Conservation (phyloP, 2,113 vertebrate genomes). For the Dicrurus megarhynchus region DNA sequence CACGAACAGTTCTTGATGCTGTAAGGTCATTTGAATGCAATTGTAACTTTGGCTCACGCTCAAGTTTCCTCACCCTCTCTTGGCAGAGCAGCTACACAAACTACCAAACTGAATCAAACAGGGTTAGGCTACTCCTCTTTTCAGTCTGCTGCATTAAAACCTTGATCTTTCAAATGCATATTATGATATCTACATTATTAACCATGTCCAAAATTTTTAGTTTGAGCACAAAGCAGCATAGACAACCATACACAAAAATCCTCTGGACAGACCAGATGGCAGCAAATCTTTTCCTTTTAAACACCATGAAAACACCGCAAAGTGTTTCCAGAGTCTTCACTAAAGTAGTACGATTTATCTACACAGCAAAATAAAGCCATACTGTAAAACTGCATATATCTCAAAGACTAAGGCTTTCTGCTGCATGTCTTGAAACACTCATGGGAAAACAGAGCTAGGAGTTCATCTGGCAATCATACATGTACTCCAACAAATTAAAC, state of each 20-base stretch:
- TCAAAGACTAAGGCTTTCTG: background rate
- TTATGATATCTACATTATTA: background rate
- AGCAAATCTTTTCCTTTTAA: background rate
- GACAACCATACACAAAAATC: background rate
- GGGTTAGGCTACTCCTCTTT: background rate
- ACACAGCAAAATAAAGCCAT: background rate
- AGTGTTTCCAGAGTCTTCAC: background rate
- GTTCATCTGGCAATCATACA: background rate
- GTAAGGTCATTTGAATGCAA: conserved; percentile 29
- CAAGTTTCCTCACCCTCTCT: conserved; percentile 34
- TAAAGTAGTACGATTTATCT: background rate
- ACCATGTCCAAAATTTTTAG: background rate
- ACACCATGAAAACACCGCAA: background rate
- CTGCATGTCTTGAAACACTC: background rate
- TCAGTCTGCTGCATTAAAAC: background rate
- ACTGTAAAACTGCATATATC: background rate
- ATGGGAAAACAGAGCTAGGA: background rate
- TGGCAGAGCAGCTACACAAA: background rate
- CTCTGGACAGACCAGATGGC: background rate
- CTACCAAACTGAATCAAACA: background rate
- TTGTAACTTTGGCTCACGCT: background rate
- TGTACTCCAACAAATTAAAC: background rate
- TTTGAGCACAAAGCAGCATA: background rate
- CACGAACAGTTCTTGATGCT: background rate
- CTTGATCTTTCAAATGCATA: background rate